Evolutionary conservation across 2,888 invertebrate species (phyloP).

Genomic region (Dendrolimus houi): DNA sequence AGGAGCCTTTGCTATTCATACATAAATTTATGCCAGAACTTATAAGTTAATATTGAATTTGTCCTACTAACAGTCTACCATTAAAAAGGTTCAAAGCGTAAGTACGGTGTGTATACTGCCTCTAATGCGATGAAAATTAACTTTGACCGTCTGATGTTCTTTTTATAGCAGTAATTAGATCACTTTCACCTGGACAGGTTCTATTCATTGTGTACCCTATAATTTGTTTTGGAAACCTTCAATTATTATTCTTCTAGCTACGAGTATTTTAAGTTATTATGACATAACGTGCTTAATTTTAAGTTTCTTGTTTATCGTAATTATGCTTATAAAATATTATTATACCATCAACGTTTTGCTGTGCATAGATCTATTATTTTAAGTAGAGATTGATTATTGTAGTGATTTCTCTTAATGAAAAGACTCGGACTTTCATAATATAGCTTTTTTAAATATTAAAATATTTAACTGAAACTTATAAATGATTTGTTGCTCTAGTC

Average conservation of each 20-base stretch:
- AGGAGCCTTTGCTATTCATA: too few species aligned
- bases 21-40: too few species aligned
- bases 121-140: slow-evolving; percentile 21
- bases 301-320: not conserved
- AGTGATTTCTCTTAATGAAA: too few species aligned
- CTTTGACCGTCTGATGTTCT: slow-evolving; percentile 30
- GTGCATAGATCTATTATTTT: too few species aligned
- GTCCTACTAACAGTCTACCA: too few species aligned
- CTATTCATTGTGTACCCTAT: not conserved
- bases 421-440: too few species aligned
- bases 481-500: too few species aligned
- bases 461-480: too few species aligned
- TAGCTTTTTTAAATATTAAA: too few species aligned
- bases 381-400: too few species aligned
- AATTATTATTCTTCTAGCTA: not conserved
- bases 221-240: not conserved
- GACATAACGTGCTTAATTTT: slow-evolving; percentile 5
- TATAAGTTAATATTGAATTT: too few species aligned
- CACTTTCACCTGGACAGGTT: not conserved
- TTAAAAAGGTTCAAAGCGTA: not conserved
- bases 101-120: slow-evolving; percentile 2
- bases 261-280: not conserved
- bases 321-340: not conserved
- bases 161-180: not conserved
- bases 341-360: not conserved